Conservation (phyloP, 2,797 vertebrate species). For the Crocidura indochinensis region DNA sequence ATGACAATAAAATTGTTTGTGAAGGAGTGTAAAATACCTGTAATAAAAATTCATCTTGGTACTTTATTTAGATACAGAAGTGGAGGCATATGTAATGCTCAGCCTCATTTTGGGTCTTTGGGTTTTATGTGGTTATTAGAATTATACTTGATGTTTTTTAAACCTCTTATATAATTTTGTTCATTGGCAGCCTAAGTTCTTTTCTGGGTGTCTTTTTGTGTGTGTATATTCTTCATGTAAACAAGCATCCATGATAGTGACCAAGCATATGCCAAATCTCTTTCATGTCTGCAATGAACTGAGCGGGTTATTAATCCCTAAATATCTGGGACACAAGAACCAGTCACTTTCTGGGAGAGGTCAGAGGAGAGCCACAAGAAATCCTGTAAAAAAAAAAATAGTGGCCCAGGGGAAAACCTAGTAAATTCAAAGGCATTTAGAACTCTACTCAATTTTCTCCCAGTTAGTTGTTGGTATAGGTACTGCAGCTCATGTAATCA, state of each 20-base stretch:
- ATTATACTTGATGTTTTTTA: not conserved
- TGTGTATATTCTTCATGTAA: not conserved
- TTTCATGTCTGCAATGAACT: not conserved
- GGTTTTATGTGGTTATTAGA: slow-evolving; percentile 16
- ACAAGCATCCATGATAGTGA: not conserved
- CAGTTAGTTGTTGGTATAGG: not conserved
- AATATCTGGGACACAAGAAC: not conserved
- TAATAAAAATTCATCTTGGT: no score
- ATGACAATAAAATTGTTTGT: no score
- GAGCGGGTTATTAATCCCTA: not conserved
- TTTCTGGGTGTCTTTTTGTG: not conserved
- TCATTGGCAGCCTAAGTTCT: not conserved
- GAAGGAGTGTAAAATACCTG: no score
- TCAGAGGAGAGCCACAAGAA: not conserved
- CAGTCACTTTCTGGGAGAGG: not conserved
- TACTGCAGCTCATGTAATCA: not conserved
- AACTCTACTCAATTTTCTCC: not conserved
- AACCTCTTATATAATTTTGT: no score
- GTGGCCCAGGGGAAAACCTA: not conserved
- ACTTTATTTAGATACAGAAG: slow-evolving; percentile 2
- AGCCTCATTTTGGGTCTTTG: not conserved
- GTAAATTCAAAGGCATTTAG: not conserved
- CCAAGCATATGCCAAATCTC: not conserved
- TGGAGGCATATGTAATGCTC: not conserved
- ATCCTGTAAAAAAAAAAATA: not conserved